Base-by-base conservation (phyloP, 2,113 vertebrate species). In the Synchiropus splendidus region DNA sequence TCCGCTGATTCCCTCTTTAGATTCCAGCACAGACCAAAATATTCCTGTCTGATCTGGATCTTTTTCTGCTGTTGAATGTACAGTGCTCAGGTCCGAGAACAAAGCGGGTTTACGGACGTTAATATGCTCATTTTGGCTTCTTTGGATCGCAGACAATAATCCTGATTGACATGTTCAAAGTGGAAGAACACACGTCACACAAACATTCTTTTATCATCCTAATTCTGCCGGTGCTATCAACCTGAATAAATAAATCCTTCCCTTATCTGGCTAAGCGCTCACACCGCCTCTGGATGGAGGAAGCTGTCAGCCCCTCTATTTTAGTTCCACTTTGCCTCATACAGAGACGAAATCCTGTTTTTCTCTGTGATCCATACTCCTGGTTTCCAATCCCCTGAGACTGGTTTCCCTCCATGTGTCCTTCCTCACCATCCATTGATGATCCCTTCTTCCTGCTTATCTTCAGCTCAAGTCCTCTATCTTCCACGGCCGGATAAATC, bases 291-390 rank as follows among this genome's bases (percentile, higher is more conserved):
- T 64, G 62, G 54, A 55, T 67, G 60, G 57, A 78, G 74, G 74
- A 79, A 79, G 67, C 74, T 56, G 66, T 81, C 79, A 76, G 63
- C 74, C 33, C 74, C 74, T 71, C 52, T 74, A 65, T 76, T 81
- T 75, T 74, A 60, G 51, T 66, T 80, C 60, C 53, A 42, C 49
- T 73, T 70, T 27, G 62, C 61, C 53, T 69, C 66, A 70, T 57
- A 58, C 43, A 10, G 56, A 57, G 61, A 42, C 54, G n/a, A 48
- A 72, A 75, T 81, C 78, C 74, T 81, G 79, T 78, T 82, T 78
- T 72, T 60, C 61, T 72, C 53, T 55, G 38, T 49, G n/a, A 65
- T 55, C 53, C 67, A 40, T 72, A 63, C 67, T 70, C 57, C 52
- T 61, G 54, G 46, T 71, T 73, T 54, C 55, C 35, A 31, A 34